phyloP scores from a whole-genome alignment of 2,888 invertebrate species.

The Calameuta filiformis region DNA sequence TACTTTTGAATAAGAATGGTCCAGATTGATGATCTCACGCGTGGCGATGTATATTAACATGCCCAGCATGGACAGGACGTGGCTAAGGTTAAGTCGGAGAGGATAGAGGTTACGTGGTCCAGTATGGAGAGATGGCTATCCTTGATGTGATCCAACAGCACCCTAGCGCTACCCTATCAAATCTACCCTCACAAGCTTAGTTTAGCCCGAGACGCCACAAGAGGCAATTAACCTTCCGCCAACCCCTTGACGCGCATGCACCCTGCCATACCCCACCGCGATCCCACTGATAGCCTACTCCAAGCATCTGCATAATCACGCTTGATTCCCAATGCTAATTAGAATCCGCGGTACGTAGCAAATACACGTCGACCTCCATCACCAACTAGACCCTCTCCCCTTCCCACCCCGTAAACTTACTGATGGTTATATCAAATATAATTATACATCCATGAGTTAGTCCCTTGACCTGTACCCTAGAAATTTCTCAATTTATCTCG shows the following conservation, averaged over 20 bases:
- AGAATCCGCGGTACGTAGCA: slow-evolving; percentile 54
- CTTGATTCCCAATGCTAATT: slow-evolving; percentile 64
- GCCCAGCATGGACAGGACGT: slow-evolving; percentile 36
- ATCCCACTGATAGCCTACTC: slow-evolving; percentile 50
- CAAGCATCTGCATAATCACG: slow-evolving; percentile 62
- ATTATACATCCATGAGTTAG: not conserved
- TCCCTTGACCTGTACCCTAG: not conserved
- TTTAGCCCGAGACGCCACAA: slow-evolving; percentile 53
- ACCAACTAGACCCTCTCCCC: slow-evolving; percentile 41
- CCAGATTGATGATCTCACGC: slow-evolving; percentile 44
- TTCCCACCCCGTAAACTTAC: slow-evolving; percentile 9
- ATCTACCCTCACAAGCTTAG: slow-evolving; percentile 45
- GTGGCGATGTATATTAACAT: slow-evolving; percentile 51
- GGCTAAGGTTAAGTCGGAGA: slow-evolving; percentile 51
- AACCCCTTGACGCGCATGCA: slow-evolving; percentile 46
- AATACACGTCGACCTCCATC: slow-evolving; percentile 56
- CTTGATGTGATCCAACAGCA: slow-evolving; percentile 40
- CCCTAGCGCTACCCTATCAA: slow-evolving; percentile 41
- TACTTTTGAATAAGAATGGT: slow-evolving; percentile 6
- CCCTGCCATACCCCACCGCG: slow-evolving; percentile 19
- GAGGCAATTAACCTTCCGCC: slow-evolving; percentile 63
- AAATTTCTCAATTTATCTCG: not conserved
- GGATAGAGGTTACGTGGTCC: slow-evolving; percentile 43
- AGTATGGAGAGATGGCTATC: slow-evolving; percentile 43
- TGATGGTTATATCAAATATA: not conserved